Base-by-base conservation (phyloP, 2,888 invertebrate species). In the Chloromyia formosa region DNA sequence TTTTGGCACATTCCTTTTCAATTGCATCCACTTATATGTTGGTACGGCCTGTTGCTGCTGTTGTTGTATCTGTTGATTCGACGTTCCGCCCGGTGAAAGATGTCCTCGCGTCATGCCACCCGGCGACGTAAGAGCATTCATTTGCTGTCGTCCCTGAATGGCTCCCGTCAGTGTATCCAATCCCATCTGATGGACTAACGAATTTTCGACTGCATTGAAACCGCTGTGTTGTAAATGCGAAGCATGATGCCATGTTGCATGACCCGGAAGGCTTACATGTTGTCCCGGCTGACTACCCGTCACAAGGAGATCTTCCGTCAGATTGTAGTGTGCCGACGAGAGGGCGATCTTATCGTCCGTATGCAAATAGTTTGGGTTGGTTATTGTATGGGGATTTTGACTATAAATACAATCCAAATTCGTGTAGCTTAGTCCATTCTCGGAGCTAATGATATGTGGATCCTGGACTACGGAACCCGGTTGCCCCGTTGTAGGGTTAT, bases 11-110 rank as follows among this genome's bases (percentile, higher is more conserved):
- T 96, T 97, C 85, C 98, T 89, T 87, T 98, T 98, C 81, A 98
- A 94, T 87, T 97, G 97, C 98, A 98, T 98, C 98, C 98, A 98
- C 86, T 98, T 97, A 86, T 97, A 98, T 0, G 97, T 96, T 23
- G 96, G 96, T 77, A 95, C 91, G 66, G 90, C 87, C 14, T 89
- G 86, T 79, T 90, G 91, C 54, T 81, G 89, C 78, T 80, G 79
- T 66, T 82, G 81, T 45, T 75, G 66, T 12, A 74, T 18, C n/a
- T 61, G 42, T n/a, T 61, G 42, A 35, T 64, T 56, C 62, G 64
- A n/a, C 16, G 61, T 56, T 45, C 73, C 73, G 1, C 73, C 73
- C n/a, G 76, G 75, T 22, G 76, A 76, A 5, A 75, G 45, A 22
- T 75, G 77, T 45, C 74, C 77, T 1, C 78, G 73, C 27, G 66